Conservation (phyloP, 2,797 vertebrate genomes). For the Rhyacichthys aspro region DNA sequence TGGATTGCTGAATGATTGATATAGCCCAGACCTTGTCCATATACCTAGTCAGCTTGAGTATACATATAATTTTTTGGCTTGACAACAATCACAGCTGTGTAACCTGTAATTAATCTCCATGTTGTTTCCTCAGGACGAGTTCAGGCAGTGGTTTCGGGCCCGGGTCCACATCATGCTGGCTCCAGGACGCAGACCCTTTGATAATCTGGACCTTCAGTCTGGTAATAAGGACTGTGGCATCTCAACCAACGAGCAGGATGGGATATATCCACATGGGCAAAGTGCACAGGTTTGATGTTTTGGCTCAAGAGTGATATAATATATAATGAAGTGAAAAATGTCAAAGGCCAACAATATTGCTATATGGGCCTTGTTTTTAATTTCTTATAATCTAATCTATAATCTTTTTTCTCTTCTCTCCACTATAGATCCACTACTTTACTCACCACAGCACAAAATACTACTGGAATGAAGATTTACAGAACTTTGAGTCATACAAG, state of each 20-base stretch:
- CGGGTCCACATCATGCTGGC: slow-evolving; percentile 82
- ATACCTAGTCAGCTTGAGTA: too few species aligned
- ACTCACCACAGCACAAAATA: slow-evolving; percentile 89
- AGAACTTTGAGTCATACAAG: slow-evolving; percentile 87
- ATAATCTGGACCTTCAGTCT: slow-evolving; percentile 60
- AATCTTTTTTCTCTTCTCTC: neutral
- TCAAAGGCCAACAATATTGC: too few species aligned
- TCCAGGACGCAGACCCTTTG: slow-evolving; percentile 78
- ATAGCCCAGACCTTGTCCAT: too few species aligned
- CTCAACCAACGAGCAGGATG: slow-evolving; percentile 65
- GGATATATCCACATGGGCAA: slow-evolving; percentile 51
- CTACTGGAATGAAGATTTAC: slow-evolving; percentile 87
- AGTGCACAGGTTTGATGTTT: slow-evolving; percentile 45
- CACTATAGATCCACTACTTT: slow-evolving; percentile 87
- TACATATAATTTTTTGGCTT: too few species aligned
- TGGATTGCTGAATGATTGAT: too few species aligned
- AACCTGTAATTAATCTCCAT: neutral
- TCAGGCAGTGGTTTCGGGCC: slow-evolving; percentile 90
- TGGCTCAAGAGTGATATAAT: too few species aligned
- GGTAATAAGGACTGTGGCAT: slow-evolving; percentile 67
- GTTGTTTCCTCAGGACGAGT: slow-evolving; percentile 84
- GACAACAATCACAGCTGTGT: too few species aligned
- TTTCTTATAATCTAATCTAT: neutral
- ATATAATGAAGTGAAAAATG: too few species aligned
- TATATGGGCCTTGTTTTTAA: neutral